A percentile compares a stretch with the other conserved stretches of the same genome.
phyloP scores from a whole-genome alignment of 2,113 vertebrate genomes.

The Lichenostomus cassidix region DNA sequence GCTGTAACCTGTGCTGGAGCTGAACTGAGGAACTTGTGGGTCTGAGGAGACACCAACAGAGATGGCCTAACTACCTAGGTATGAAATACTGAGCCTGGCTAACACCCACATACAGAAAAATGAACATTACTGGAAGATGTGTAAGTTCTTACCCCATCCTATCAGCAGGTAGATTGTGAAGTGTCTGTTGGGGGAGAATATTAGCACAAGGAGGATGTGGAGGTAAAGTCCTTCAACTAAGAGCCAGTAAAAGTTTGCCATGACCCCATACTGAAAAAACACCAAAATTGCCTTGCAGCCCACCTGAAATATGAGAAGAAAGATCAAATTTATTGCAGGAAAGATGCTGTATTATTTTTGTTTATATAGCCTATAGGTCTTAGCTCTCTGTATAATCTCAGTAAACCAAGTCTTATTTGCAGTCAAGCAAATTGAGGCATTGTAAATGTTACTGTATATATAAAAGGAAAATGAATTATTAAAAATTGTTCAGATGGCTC shows the following conservation, averaged over 20 bases:
- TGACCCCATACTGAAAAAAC: conserved; percentile 89
- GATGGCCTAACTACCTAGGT: rapidly evolving
- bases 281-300: conserved; percentile 89
- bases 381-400: background rate
- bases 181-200: conserved; percentile 81
- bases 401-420: background rate
- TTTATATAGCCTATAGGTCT: background rate
- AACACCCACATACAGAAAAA: background rate
- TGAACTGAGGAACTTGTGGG: background rate
- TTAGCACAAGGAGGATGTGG: conserved; percentile 84
- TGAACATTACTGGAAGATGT: background rate
- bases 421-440: background rate
- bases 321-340: background rate
- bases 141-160: conserved; percentile 86
- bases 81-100: background rate
- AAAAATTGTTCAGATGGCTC: background rate
- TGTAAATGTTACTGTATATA: background rate
- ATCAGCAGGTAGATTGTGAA: conserved; percentile 85
- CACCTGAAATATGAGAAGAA: conserved; percentile 72
- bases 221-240: conserved; percentile 92
- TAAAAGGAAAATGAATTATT: background rate
- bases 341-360: background rate
- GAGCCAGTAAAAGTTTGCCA: conserved; percentile 95
- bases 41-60: background rate
- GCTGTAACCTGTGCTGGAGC: background rate